Conservation (phyloP, 2,113 vertebrate species). For the Chelonoidis abingdonii region DNA sequence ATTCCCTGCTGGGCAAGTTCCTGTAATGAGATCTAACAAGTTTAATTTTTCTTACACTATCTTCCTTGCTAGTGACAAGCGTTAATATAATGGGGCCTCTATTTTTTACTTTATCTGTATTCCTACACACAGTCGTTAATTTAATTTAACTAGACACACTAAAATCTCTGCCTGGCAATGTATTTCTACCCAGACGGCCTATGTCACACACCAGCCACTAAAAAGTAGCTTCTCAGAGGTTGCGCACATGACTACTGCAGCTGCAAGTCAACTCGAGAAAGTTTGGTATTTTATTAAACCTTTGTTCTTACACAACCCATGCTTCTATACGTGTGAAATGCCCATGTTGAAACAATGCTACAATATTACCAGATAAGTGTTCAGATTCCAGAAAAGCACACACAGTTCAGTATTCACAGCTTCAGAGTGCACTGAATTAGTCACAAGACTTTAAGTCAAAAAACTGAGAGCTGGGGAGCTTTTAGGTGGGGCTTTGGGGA, state of each 20-base stretch:
- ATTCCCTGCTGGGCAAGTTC: background rate
- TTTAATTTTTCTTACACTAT: background rate
- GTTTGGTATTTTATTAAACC: background rate
- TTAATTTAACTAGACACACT: background rate
- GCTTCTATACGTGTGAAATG: background rate
- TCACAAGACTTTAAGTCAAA: background rate
- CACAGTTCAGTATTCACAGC: background rate
- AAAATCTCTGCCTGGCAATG: background rate
- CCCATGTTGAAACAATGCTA: background rate
- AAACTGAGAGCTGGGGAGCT: background rate
- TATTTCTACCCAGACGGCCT: background rate
- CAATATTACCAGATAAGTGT: background rate
- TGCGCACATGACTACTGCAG: background rate
- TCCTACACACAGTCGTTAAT: background rate
- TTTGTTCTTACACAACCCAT: background rate
- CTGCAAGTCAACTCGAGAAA: background rate
- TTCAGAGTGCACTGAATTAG: background rate
- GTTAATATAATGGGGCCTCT: background rate
- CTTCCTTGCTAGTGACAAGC: background rate
- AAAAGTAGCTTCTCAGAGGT: background rate
- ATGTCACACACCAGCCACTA: background rate
- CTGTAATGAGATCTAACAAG: background rate
- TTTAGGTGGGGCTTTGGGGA: background rate
- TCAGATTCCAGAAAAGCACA: background rate
- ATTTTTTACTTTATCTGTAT: background rate